phyloP scores from a whole-genome alignment of 2,113 vertebrate species.

The Herpetotheres cachinnans region DNA sequence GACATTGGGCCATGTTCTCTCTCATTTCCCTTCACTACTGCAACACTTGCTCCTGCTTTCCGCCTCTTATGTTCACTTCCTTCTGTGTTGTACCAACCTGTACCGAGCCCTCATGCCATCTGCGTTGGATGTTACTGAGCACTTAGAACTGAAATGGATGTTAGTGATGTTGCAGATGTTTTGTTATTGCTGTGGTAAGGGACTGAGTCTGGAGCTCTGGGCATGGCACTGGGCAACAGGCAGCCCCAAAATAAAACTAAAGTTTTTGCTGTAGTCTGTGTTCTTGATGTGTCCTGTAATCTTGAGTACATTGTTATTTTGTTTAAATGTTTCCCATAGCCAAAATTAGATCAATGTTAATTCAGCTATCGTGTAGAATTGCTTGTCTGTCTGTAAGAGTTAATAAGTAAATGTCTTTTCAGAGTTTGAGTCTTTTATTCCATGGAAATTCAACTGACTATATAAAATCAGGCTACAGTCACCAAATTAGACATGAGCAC shows the following conservation, averaged over 20 bases:
- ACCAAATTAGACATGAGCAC: not conserved
- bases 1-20: rapidly evolving
- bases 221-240: not conserved
- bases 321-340: not conserved
- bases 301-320: not conserved
- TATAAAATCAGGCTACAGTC: not conserved
- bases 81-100: not conserved
- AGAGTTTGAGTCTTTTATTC: not conserved
- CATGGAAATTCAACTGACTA: not conserved
- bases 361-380: not conserved
- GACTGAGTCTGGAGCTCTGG: not conserved
- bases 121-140: not conserved
- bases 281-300: not conserved
- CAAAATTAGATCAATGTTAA: not conserved
- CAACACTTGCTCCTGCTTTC: not conserved
- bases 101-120: not conserved
- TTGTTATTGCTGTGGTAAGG: not conserved
- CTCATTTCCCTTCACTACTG: not conserved
- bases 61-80: not conserved
- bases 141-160: not conserved
- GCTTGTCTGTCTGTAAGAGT: not conserved
- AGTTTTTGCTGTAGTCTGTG: not conserved
- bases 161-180: not conserved
- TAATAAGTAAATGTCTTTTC: not conserved
- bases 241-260: not conserved